Evolutionary conservation across 64 coral and sea anemone species (phyloP).

Genomic region (Actinia tenebrosa): DNA sequence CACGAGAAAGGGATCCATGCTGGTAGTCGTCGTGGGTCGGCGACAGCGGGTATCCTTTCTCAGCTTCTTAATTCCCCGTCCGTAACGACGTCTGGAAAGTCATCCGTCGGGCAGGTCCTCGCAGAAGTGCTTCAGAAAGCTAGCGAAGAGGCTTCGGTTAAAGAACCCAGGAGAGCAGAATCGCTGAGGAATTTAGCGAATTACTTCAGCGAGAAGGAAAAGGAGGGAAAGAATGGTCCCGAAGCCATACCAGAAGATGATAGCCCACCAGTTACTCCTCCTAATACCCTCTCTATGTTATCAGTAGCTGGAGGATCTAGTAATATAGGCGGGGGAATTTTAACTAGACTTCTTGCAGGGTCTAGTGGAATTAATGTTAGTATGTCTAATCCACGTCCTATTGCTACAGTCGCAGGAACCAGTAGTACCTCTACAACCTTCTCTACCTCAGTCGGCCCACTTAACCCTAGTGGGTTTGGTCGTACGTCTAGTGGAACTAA

Average conservation of each 20-base stretch:
- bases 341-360: slow-evolving; percentile 71
- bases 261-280: slow-evolving; percentile 29
- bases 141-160: slow-evolving; percentile 56
- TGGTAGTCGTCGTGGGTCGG: slow-evolving; percentile 8
- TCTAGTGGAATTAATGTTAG: slow-evolving; percentile 47
- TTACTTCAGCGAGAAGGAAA: slow-evolving; percentile 94
- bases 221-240: background rate
- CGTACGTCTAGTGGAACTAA: slow-evolving; percentile 83
- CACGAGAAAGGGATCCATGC: slow-evolving; percentile 30
- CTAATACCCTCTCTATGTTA: slow-evolving; percentile 11
- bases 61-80: slow-evolving; percentile 72
- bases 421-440: slow-evolving; percentile 46
- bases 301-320: slow-evolving; percentile 16
- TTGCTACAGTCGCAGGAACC: slow-evolving; percentile 66
- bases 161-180: slow-evolving; percentile 55
- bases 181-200: slow-evolving; percentile 68
- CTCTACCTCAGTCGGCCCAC: slow-evolving; percentile 14
- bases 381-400: slow-evolving; percentile 48
- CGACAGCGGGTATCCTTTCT: slow-evolving; percentile 51
- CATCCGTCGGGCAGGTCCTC: slow-evolving; percentile 71
- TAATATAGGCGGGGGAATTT: slow-evolving; percentile 27
- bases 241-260: background rate
- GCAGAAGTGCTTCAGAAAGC: slow-evolving; percentile 78
- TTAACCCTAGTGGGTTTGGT: slow-evolving; percentile 28
- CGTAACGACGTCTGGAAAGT: slow-evolving; percentile 36